A percentile compares a stretch with the other conserved stretches of the same genome.
Conservation (phyloP, 2,797 vertebrate genomes). For the Sebastes steindachneri region DNA sequence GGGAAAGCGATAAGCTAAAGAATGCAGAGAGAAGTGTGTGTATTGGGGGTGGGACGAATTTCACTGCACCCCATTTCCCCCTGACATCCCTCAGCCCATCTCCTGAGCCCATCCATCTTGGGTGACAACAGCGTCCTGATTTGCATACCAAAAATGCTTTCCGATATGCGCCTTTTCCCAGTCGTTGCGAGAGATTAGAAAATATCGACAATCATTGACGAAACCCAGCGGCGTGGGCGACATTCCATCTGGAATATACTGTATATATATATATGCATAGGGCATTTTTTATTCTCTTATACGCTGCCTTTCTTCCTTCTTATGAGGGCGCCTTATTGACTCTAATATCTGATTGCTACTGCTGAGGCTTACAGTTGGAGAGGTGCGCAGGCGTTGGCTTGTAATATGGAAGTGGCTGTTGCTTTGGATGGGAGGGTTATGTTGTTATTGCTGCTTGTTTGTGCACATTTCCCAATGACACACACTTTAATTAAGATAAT, state of each 20-base stretch:
- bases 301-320: slow-evolving; percentile 26
- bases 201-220: slow-evolving; percentile 79
- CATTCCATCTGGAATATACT: slow-evolving; percentile 61
- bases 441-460: slow-evolving; percentile 75
- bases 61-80: slow-evolving; percentile 59
- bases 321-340: slow-evolving; percentile 64
- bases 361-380: slow-evolving; percentile 32
- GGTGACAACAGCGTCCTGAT: slow-evolving; percentile 71
- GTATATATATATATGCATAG: slow-evolving; percentile 37
- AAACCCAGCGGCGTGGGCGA: slow-evolving; percentile 46
- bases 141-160: slow-evolving; percentile 76
- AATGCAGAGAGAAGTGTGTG: slow-evolving; percentile 13
- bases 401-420: slow-evolving; percentile 27
- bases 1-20: slow-evolving; percentile 34
- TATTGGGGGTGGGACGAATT: slow-evolving; percentile 38
- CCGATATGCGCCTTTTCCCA: slow-evolving; percentile 62
- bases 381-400: slow-evolving; percentile 19
- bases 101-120: slow-evolving; percentile 71
- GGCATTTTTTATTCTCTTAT: slow-evolving; percentile 58
- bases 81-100: slow-evolving; percentile 59
- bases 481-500: slow-evolving; percentile 83
- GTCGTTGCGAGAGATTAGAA: slow-evolving; percentile 73
- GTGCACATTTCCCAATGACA: slow-evolving; percentile 77
- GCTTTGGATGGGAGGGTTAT: slow-evolving; percentile 42
- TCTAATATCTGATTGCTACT: slow-evolving; percentile 67